Evolutionary conservation across 1,140 invertebrate species (phyloP), one percentile per base, ranked within the genome.

Genomic region (Pantala flavescens): DNA sequence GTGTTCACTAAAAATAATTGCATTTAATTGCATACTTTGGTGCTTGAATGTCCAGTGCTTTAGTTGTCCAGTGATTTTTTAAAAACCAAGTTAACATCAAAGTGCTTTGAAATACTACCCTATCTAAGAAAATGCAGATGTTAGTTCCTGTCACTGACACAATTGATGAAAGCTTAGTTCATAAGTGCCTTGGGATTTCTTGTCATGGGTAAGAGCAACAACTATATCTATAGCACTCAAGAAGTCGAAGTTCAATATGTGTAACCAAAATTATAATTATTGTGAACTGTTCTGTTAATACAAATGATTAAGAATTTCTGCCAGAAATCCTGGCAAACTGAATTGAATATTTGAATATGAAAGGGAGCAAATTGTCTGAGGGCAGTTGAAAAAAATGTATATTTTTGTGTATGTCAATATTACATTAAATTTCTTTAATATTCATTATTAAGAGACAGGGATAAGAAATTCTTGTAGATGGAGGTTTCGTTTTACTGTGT

Each of bases 11-110:
- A 63, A 16, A 19, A 63, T 63, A 63, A 19, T 63, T 63, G 49
- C 49, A 63, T 63, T 63, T 63, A 63, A 63, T 63, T 63, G 49
- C 49, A 63, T 63, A 63, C 5, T 16, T 63, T 63, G 49, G 49
- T 63, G 49, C 49, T 63, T 63, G 49, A 63, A 63, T 63, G 49
- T 63, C 49, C 49, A 63, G n/a, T 63, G n/a, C 49, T 63, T 63
- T 63, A 63, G 49, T 19, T 36, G 28, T 63, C 49, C 49, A 63
- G 49, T 63, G 49, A 16, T 63, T 63, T 63, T 16, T n/a, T n/a
- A 63, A 7, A 63, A 63, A 63, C 49, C 49, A 16, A 5, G 49
- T 63, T 16, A 19, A 7, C 49, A 63, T 19, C 14, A 63, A 63
- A 63, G 49, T 63, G 49, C 49, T 63, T 63, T 63, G 14, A 21